Evolutionary conservation across 2,888 invertebrate species (phyloP), one percentile per base, ranked within the genome.

Genomic region (Dasysyrphus tricinctus): DNA sequence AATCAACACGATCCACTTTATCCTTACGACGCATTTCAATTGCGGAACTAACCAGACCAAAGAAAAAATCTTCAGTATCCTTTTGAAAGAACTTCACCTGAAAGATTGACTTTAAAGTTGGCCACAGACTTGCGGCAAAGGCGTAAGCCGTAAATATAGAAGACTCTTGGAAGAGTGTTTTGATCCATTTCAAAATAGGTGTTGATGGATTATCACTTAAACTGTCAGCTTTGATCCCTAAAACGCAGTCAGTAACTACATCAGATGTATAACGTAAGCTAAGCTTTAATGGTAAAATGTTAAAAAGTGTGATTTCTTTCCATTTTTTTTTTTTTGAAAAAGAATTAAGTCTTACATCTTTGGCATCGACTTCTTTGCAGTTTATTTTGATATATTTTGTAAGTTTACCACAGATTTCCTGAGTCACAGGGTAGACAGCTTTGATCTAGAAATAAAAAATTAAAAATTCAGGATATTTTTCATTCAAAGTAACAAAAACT

Each of bases 351-450:
- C 37, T 5, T n/a, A 79, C 37, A 44, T 47, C 37, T 12, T 69
- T 69, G 5, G 34, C 67, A 69, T 69, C 51, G 37, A 69, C 51
- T 16, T 12, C 51, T 8, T 32, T 47, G 5, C 0, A 12, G 1
- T 24, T 12, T 88, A 88, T 0, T 92, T 90, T 9, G 39, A 94
- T 67, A 73, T 91, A 92, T 1, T 90, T 86, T 3, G 92, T 90
- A 77, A 94, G 90, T 37, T 91, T 89, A 3, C 91, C 87, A 2
- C 91, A 89, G 32, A 92, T 92, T 9, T 91, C 90, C 42, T 90
- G 86, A 42, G 94, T 90, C 12, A 93, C 89, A 0, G 91, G 90
- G 70, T 92, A 93, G 90, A 93, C 92, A 9, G 91, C 90, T 85
- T 93, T 94, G 1, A 89, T 88, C 89, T 89, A 32, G 8, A 80